Percentiles rank a stretch among this genome's conserved stretches.
Conservation (phyloP, 2,888 invertebrate species). For the Pyrrhia umbra region DNA sequence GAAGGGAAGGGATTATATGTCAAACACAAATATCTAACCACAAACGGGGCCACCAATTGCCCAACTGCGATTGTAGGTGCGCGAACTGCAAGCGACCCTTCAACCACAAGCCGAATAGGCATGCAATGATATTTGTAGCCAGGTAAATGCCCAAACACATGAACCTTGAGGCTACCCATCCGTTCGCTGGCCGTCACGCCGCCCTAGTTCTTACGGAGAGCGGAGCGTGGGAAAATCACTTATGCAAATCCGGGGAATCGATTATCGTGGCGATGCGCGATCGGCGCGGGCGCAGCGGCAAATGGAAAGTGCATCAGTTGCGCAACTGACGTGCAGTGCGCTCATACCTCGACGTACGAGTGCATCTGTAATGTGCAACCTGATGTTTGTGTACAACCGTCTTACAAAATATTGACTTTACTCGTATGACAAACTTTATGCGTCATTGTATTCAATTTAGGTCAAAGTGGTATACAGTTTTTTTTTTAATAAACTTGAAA, state of each 20-base stretch:
- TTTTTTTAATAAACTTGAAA: background rate
- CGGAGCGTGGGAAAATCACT: conserved; percentile 87
- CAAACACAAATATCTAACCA: conserved; percentile 55
- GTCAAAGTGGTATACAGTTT: background rate
- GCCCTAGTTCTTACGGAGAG: conserved; percentile 81
- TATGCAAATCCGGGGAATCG: conserved; percentile 87
- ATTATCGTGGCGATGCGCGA: conserved; percentile 77
- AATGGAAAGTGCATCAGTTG: conserved; percentile 87
- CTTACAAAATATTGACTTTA: conserved; percentile 49
- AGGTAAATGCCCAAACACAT: conserved; percentile 57
- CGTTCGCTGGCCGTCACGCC: conserved; percentile 82
- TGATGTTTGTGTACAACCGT: conserved; percentile 37
- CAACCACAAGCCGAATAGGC: conserved; percentile 39
- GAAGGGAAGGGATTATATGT: conserved; percentile 57
- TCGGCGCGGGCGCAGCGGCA: conserved; percentile 66
- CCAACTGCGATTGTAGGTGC: conserved; percentile 41
- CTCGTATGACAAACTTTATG: conserved; percentile 1
- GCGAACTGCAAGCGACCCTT: conserved; percentile 34
- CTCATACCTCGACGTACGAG: conserved; percentile 37
- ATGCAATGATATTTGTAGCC: conserved; percentile 14
- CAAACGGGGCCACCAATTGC: conserved; percentile 52
- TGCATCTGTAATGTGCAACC: conserved; percentile 58
- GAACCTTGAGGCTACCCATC: conserved; percentile 83
- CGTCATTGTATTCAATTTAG: conserved; percentile 12
- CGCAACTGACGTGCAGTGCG: conserved; percentile 74